Evolutionary conservation across 2,888 invertebrate species (phyloP).

Genomic region (Candidula unifasciata): DNA sequence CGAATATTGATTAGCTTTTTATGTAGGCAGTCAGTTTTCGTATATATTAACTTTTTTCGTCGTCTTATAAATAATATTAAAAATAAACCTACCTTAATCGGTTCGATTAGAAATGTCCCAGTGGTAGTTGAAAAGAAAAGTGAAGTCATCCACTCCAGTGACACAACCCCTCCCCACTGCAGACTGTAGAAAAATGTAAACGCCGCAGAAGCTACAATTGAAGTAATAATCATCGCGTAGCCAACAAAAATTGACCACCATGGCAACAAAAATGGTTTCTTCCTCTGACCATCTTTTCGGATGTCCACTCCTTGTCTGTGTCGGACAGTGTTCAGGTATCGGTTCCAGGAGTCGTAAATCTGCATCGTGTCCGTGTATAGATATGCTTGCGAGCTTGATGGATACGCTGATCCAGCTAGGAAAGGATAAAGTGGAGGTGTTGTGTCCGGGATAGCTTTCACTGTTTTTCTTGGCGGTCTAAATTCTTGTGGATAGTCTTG

Average conservation of each 20-base stretch:
- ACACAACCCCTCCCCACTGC: constrained; percentile 74
- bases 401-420: background rate
- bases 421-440: constrained; percentile 4
- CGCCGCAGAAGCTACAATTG: constrained; percentile 72
- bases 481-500: background rate
- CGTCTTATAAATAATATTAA: no score
- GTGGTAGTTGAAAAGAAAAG: constrained; percentile 55
- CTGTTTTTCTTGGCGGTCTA: background rate
- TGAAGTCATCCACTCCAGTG: constrained; percentile 73
- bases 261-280: constrained; percentile 53
- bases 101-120: constrained; percentile 52
- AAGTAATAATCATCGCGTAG: constrained; percentile 68
- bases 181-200: constrained; percentile 77
- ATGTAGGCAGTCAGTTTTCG: no score
- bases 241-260: constrained; percentile 69
- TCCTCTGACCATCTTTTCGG: background rate
- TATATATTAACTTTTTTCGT: no score
- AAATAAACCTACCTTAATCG: constrained; percentile 54
- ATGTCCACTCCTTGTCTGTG: background rate
- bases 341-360: constrained; percentile 14
- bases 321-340: background rate
- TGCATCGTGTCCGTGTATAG: constrained; percentile 23
- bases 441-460: background rate
- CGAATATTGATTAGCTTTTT: no score
- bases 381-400: background rate